A percentile compares a stretch with the other conserved stretches of the same genome.
phyloP scores from a whole-genome alignment of 1,140 invertebrate species.

The Papilio glaucus region DNA sequence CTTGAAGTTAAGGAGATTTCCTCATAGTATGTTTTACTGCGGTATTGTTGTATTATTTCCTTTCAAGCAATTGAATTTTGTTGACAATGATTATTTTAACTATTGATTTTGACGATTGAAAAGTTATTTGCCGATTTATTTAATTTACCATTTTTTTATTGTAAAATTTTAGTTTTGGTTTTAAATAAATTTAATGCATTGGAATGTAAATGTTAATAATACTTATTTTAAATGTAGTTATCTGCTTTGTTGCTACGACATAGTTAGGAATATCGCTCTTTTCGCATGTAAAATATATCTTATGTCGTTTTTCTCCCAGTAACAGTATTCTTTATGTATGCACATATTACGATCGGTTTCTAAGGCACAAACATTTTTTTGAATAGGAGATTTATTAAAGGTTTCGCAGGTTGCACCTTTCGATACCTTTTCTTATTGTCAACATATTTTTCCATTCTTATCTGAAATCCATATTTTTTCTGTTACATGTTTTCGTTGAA shows the following conservation, averaged over 20 bases:
- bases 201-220: too few relatives aligned
- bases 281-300: neutral
- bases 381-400: constrained; percentile 17
- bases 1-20: neutral
- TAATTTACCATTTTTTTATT: too few relatives aligned
- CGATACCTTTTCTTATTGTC: constrained; percentile 10
- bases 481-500: neutral
- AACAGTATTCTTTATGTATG: neutral
- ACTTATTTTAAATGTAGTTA: neutral
- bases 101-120: too few relatives aligned
- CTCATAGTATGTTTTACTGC: neutral
- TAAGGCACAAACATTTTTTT: constrained; percentile 14
- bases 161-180: too few relatives aligned
- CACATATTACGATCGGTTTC: neutral
- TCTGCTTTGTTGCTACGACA: too few relatives aligned
- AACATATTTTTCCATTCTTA: constrained; percentile 17
- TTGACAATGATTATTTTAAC: too few relatives aligned
- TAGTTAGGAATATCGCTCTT: neutral
- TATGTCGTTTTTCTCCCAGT: neutral
- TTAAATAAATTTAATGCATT: too few relatives aligned
- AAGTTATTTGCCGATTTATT: too few relatives aligned
- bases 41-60: neutral
- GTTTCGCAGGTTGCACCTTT: constrained; percentile 6
- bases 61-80: neutral
- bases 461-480: neutral